phyloP scores from a whole-genome alignment of 2,888 invertebrate species.

The Hydraecia micacea region DNA sequence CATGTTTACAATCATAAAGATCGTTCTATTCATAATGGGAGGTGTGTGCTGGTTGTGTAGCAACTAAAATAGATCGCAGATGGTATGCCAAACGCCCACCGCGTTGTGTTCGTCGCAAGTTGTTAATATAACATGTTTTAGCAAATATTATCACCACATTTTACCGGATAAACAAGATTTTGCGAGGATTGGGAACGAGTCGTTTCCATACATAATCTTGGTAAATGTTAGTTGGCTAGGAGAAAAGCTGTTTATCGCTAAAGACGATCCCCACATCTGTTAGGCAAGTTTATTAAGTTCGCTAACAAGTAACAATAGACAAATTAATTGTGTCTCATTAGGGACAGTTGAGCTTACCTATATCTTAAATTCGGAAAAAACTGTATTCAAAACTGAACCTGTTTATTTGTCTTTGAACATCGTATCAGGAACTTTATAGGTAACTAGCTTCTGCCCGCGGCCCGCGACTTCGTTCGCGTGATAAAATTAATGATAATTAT shows the following conservation, averaged over 20 bases:
- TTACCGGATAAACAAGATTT: not conserved
- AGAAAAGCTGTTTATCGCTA: no score
- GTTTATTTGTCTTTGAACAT: no score
- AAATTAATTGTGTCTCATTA: no score
- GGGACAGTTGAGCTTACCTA: no score
- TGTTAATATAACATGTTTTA: conserved; percentile 50
- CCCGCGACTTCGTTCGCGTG: no score
- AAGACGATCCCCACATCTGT: not conserved
- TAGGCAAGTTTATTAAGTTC: no score
- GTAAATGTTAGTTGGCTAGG: not conserved
- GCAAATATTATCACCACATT: conserved; percentile 31
- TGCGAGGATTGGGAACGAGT: not conserved
- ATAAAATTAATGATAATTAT: no score
- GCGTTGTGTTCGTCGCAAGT: not conserved
- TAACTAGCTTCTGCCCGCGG: no score
- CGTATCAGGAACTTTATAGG: no score
- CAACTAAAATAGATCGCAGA: conserved; percentile 52
- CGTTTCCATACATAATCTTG: conserved; percentile 35
- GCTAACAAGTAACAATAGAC: no score
- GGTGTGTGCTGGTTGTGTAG: conserved; percentile 53
- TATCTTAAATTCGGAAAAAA: no score
- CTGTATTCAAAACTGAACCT: no score
- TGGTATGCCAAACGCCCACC: conserved; percentile 61
- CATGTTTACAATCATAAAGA: conserved; percentile 37
- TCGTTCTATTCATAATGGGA: conserved; percentile 46